Evolutionary conservation across 2,797 vertebrate genomes (phyloP).

Genomic region (Falco cherrug): DNA sequence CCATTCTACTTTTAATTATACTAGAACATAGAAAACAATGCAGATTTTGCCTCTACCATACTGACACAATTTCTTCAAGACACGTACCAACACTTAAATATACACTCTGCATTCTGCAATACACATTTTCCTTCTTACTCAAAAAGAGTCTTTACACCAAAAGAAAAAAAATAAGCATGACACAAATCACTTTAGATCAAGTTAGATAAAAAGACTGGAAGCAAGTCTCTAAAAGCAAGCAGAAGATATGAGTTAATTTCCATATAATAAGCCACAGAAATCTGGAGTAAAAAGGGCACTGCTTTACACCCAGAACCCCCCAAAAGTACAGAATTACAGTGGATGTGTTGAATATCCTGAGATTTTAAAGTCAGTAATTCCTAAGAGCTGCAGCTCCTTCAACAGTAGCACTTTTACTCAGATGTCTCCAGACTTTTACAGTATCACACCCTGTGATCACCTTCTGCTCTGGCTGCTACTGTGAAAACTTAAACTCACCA

Average conservation of each 20-base stretch:
- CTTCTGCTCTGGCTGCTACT: not conserved
- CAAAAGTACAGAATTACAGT: not conserved
- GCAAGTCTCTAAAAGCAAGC: not conserved
- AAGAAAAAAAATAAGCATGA: not conserved
- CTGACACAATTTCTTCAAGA: not conserved
- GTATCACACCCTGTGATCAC: rapidly evolving
- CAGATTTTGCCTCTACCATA: not conserved
- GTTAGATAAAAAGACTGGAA: not conserved
- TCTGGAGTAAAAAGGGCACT: not conserved
- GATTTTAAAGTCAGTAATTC: not conserved
- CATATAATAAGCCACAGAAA: not conserved
- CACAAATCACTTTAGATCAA: not conserved
- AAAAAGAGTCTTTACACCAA: not conserved
- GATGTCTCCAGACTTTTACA: not conserved
- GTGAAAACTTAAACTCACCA: not conserved
- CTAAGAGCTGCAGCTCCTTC: not conserved
- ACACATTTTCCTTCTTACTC: not conserved
- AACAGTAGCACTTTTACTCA: not conserved
- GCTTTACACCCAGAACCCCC: not conserved
- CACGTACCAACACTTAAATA: not conserved
- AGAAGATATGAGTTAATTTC: not conserved
- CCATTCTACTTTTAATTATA: not conserved
- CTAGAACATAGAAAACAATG: not conserved
- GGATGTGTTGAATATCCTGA: not conserved
- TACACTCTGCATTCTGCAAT: not conserved